Evolutionary conservation across 2,797 vertebrate species (phyloP), one percentile per base, ranked within the genome.

Genomic region (Lutjanus campechanus): DNA sequence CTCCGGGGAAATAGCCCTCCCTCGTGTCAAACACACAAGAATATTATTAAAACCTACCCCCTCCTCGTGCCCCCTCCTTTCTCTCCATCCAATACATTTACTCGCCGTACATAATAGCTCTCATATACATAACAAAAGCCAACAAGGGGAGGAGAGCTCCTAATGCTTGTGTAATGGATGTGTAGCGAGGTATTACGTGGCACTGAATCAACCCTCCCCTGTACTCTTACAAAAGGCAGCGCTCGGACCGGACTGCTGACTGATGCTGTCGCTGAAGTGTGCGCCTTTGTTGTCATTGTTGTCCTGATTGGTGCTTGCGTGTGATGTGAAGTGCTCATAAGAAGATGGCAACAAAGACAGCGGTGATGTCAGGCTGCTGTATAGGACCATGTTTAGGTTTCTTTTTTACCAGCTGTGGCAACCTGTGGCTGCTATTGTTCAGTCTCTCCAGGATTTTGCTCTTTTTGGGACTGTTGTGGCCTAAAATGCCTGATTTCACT

Each of bases 61-160:
- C 64, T n/a, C 63, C 71, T 43, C 11, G 2, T 41, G 15, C 19
- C 41, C 10, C n/a, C 20, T 16, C 7, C 17, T 5, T 7, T 12
- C 71, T 25, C 56, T 51, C 65, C 73, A 62, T 69, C 82, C 79
- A 78, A 56, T 84, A 81, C 81, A 82, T 85, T 82, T 73, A 82
- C 69, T 77, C 72, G 17, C 46, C 12, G 19, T 60, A 46, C 77
- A 86, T 84, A 88, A 91, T 87, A 73, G 80, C 44, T 43, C 73
- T 84, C 71, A 88, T 89, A 85, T 84, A 77, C 85, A 91, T 92
- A 68, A 90, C 85, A 90, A 87, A 87, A 79, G 83, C 50, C 73
- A 22, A 72, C 50, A 50, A 51, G 0, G 36, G 66, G 66, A 73
- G 65, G 76, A 63, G 60, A 58, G 56, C 22, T 69, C 69, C 51